Evolutionary conservation across 2,888 invertebrate genomes (phyloP), one percentile per base, ranked within the genome.

Genomic region (Melieria omissa): DNA sequence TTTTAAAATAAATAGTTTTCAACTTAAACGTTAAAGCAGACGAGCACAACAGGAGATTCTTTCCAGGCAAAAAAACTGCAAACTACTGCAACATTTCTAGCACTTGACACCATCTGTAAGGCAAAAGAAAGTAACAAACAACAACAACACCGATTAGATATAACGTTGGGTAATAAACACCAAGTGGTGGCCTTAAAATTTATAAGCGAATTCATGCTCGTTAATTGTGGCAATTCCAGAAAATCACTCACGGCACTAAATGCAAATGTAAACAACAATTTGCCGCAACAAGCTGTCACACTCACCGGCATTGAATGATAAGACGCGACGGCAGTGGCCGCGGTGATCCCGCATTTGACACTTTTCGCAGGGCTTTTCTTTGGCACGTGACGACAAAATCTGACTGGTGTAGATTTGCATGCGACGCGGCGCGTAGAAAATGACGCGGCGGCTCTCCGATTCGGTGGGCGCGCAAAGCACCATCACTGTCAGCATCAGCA

Each of bases 301-400:
- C 73, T 73, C 71, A 84, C 85, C 82, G 73, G 79, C 71, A 76
- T 80, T 83, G 70, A 81, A 84, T 6, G 80, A 75, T 68, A 84
- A 77, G 46, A 83, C 78, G 65, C 85, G 83, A 1, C 85, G 79
- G 71, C 85, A 85, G 41, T 79, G 76, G 10, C 84, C 85, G 4
- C 85, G 83, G 78, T 85, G 85, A 76, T 85, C 85, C 14, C 83
- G 78, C 80, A 83, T 84, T 54, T 84, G 82, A 70, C 85, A 85
- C 77, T 80, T 80, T 29, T 79, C 80, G 54, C 85, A 85, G 9
- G 84, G 81, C 55, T 82, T 82, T 66, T 78, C 79, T 71, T 80
- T 74, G 5, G 77, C 73, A 3, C 76, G 80, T 57, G 74, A 66
- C 5, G 81, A 77, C 52, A 85, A 75, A 46, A 85, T 83, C 72